A percentile compares a stretch with the other conserved stretches of the same genome.
phyloP scores from a whole-genome alignment of 2,888 invertebrate species.

The Acheta domesticus region DNA sequence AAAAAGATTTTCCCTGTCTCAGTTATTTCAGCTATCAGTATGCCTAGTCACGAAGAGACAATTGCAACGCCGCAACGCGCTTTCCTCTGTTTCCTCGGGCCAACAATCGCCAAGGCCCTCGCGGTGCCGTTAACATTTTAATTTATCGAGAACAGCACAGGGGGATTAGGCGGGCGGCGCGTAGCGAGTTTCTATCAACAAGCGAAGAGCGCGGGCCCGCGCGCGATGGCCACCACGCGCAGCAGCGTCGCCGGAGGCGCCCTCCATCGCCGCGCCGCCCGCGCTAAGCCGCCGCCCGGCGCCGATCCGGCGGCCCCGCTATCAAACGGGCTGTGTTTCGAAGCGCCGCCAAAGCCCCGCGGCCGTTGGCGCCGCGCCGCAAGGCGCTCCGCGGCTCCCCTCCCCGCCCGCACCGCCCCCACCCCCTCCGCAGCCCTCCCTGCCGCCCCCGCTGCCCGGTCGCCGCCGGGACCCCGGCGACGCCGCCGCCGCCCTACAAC shows the following conservation, averaged over 20 bases:
- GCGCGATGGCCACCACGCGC: constrained; percentile 21
- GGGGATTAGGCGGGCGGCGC: background rate
- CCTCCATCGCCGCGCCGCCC: background rate
- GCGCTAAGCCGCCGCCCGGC: constrained; percentile 19
- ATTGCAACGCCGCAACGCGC: background rate
- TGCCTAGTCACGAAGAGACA: background rate
- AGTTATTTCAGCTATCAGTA: background rate
- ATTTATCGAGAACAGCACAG: background rate
- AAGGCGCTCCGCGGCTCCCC: constrained; percentile 20
- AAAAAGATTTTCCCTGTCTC: too few species aligned
- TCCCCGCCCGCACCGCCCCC: background rate
- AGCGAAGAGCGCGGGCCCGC: background rate
- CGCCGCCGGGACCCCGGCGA: background rate
- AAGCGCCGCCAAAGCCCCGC: background rate
- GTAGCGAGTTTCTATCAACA: constrained; percentile 18
- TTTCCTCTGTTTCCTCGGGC: too few species aligned
- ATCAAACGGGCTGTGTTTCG: constrained; percentile 3
- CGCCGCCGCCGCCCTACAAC: background rate
- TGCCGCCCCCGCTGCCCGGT: background rate
- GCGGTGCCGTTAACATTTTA: background rate
- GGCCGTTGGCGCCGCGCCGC: constrained; percentile 22
- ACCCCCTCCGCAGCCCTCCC: background rate
- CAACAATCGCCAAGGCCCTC: too few species aligned
- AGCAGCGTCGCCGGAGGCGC: background rate
- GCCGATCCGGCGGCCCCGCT: constrained; percentile 24